Base-by-base conservation (phyloP, 2,888 invertebrate species). In the Spodoptera exigua region DNA sequence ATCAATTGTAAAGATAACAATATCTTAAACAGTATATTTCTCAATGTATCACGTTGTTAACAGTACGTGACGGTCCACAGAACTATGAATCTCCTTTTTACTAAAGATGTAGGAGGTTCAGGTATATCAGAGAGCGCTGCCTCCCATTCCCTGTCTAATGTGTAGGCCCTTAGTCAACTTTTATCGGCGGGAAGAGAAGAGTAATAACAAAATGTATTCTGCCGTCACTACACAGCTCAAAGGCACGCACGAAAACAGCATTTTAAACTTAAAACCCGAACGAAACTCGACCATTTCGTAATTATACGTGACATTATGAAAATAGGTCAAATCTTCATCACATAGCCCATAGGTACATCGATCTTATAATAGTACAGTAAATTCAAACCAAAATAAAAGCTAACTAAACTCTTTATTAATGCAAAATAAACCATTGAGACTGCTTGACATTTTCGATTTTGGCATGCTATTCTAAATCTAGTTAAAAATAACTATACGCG, bases 371-470 rank as follows among this genome's bases (percentile, higher is more conserved):
- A 75, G 64, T 61, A 9, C 27, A n/a, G n/a, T n/a, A n/a, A n/a
- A n/a, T 55, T n/a, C 44, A 14, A 37, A 47, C 47, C 46, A 14
- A 55, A 77, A 76, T 45, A 75, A 68, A 68, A 74, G 47, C 40
- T 44, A 67, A 66, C 73, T 67, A 64, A 61, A 39, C 46, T 43
- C 53, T 45, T 61, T 67, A 73, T 74, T 57, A 71, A 75, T 77
- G 71, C 71, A 79, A 79, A 77, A 74, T 70, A 70, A 27, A 75
- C 70, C 59, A 67, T 35, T 57, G 17, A 37, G 63, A 68, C 65
- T 48, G 37, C 53, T 27, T 79, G 79, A 78, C 80, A 79, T 78
- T 79, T 79, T 78, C 69, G 66, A 62, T 62, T 74, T 79, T 79
- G 74, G 80, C 80, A 76, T 66, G 62, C 66, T 69, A 61, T 68